These are phyloP conservation scores for Notarius quadriscutis DNA, from an alignment of 2,113 vertebrate species.

Conservation along the genomic window DNA sequence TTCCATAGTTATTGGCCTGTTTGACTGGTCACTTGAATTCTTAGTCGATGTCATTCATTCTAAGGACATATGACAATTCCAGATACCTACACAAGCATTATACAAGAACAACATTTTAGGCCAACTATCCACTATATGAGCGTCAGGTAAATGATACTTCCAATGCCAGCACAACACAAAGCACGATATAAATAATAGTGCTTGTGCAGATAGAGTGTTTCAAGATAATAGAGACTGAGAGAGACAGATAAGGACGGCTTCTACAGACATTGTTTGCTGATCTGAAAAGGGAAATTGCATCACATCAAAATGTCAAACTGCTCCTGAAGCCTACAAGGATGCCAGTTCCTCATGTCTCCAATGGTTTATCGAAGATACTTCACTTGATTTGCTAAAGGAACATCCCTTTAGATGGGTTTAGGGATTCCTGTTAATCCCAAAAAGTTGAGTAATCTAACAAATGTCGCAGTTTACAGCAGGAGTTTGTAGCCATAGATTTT, in stretches of 20 bases:
- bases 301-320: not conserved
- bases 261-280: not conserved
- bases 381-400: not conserved
- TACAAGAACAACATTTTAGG: not conserved
- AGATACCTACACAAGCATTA: not conserved
- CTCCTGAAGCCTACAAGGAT: not conserved
- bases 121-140: not conserved
- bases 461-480: not conserved
- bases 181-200: not conserved
- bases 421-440: not conserved
- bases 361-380: not conserved
- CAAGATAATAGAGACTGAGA: not conserved
- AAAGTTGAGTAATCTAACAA: not conserved
- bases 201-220: slow-evolving; percentile 11
- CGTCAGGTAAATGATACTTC: not conserved
- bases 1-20: not conserved
- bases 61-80: not conserved
- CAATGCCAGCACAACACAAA: not conserved
- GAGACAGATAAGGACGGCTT: not conserved
- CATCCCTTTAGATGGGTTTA: no score
- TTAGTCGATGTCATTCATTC: not conserved
- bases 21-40: not conserved
- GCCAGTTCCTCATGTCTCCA: not conserved
- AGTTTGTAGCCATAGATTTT: not conserved
- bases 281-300: slow-evolving; percentile 15